Percentiles rank a stretch among this genome's conserved stretches.
Conservation (phyloP, 2,113 vertebrate genomes). For the Pterocles orientalis region DNA sequence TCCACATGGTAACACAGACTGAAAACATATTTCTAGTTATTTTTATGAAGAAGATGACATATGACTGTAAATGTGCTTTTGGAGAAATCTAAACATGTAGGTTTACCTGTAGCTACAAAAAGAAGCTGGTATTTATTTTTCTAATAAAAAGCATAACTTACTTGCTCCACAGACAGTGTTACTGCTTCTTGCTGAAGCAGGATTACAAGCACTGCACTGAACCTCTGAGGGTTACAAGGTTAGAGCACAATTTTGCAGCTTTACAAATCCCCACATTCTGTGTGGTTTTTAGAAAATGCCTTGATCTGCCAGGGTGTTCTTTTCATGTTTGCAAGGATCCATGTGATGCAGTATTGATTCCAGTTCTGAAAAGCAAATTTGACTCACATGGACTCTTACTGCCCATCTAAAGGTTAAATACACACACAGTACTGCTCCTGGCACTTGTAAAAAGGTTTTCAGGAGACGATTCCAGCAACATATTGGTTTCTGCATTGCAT, state of each 20-base stretch:
- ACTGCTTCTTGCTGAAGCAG: neutral
- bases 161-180: neutral
- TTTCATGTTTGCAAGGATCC: neutral
- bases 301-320: slow-evolving; percentile 22
- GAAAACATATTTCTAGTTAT: neutral
- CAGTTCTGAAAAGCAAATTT: slow-evolving; percentile 24
- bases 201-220: neutral
- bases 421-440: slow-evolving; percentile 16
- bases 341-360: neutral
- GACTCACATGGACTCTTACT: neutral
- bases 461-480: neutral
- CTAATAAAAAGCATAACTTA: neutral
- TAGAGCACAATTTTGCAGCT: neutral
- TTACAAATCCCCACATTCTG: slow-evolving; percentile 1
- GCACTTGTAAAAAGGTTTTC: slow-evolving; percentile 10
- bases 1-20: neutral
- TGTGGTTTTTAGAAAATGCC: slow-evolving; percentile 8
- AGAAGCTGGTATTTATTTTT: neutral
- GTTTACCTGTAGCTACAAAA: neutral
- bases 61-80: neutral
- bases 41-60: neutral
- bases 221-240: neutral
- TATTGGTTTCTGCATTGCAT: neutral
- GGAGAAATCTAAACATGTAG: neutral
- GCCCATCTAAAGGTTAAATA: slow-evolving; percentile 36